Evolutionary conservation across 37 sponge, comb jelly and placozoan genomes (phyloP).

Genomic region (Agelas oroides): DNA sequence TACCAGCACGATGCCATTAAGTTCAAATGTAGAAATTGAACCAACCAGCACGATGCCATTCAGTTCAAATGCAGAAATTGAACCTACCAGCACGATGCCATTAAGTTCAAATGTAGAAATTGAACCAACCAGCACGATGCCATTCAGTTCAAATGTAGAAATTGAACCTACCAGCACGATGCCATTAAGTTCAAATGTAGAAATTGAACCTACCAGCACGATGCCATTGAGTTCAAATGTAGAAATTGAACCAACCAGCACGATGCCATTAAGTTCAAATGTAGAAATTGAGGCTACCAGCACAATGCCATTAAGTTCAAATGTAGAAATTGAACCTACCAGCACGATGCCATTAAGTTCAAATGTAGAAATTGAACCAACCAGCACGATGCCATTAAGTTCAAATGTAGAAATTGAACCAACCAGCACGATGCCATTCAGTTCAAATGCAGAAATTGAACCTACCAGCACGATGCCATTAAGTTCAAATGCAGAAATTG

Average conservation of each 20-base stretch:
- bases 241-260: not conserved
- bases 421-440: not conserved
- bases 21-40: not conserved
- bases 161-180: too few species aligned
- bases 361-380: too few species aligned
- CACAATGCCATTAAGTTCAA: too few species aligned
- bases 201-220: not conserved
- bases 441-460: not conserved
- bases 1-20: not conserved
- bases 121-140: too few species aligned
- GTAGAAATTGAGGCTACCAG: too few species aligned
- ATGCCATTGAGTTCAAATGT: not conserved
- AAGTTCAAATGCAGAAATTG: not conserved
- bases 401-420: not conserved
- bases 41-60: not conserved
- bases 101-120: too few species aligned
- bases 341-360: too few species aligned
- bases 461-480: not conserved
- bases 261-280: not conserved
- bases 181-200: too few species aligned
- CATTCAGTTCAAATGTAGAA: too few species aligned
- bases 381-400: not conserved
- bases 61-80: not conserved
- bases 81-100: not conserved
- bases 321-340: too few species aligned